A percentile compares a stretch with the other conserved stretches of the same genome.
phyloP scores from a whole-genome alignment of 2,113 vertebrate species.

The Hemiscyllium ocellatum region DNA sequence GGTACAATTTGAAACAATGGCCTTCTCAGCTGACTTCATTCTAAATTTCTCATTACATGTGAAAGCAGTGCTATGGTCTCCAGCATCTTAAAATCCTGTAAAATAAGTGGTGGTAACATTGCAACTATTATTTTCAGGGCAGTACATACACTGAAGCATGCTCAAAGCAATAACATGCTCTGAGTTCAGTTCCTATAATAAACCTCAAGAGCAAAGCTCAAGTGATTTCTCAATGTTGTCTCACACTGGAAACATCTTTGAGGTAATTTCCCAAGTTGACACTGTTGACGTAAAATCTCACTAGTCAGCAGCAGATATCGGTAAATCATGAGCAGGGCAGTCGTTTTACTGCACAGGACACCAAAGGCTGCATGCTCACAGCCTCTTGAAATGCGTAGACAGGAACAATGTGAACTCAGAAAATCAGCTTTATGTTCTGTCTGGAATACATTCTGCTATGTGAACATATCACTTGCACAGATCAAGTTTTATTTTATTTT shows the following conservation, averaged over 20 bases:
- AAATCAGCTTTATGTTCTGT: background rate
- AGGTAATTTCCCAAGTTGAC: slow-evolving; percentile 21
- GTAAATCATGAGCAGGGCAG: background rate
- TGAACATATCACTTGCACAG: background rate
- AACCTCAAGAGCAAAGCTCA: background rate
- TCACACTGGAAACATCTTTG: slow-evolving; percentile 16
- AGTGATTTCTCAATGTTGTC: background rate
- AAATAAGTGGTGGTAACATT: background rate
- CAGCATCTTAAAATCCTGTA: background rate
- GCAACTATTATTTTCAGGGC: background rate
- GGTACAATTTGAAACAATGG: background rate
- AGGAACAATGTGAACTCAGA: background rate
- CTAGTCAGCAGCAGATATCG: background rate
- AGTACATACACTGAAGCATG: background rate
- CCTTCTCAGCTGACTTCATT: background rate
- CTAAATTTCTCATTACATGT: background rate
- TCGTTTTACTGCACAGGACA: background rate
- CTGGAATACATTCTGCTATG: background rate
- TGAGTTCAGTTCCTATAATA: background rate
- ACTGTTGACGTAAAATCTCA: background rate
- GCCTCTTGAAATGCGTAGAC: background rate
- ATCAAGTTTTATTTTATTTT: background rate
- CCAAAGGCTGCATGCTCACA: background rate
- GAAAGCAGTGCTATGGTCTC: background rate
- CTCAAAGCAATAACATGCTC: background rate